These are phyloP conservation scores for Mnemiopsis leidyi DNA, from an alignment of 37 sponge, comb jelly and placozoan species.

Conservation along the genomic window DNA sequence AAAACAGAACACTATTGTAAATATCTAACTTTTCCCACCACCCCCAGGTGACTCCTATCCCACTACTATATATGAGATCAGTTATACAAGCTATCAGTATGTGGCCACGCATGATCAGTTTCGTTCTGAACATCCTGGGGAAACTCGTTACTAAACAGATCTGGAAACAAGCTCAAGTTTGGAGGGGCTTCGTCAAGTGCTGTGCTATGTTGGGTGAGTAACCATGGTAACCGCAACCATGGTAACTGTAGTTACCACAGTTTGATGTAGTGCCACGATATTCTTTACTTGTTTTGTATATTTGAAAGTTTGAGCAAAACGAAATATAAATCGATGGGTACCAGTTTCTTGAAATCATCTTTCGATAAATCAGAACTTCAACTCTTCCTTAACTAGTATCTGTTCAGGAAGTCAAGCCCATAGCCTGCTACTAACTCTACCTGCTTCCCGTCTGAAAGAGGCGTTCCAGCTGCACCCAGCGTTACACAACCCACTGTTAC, in stretches of 20 bases:
- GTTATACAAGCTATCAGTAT: constrained; percentile 86
- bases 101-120: constrained; percentile 79
- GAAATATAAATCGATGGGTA: too few species aligned
- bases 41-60: constrained; percentile 77
- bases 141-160: constrained; percentile 90
- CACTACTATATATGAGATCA: constrained; percentile 95
- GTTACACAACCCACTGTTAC: constrained; percentile 33
- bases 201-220: constrained; percentile 72
- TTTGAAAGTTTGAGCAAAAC: too few species aligned
- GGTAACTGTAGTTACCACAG: too few species aligned
- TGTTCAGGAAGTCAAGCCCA: constrained; percentile 38
- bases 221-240: too few species aligned
- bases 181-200: constrained; percentile 98
- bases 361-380: too few species aligned
- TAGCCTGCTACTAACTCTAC: neutral
- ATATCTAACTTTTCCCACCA: too few species aligned
- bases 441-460: constrained; percentile 33
- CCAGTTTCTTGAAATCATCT: too few species aligned
- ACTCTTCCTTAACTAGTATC: too few species aligned
- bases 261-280: too few species aligned
- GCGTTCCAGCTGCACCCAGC: constrained; percentile 61
- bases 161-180: constrained; percentile 92
- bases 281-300: too few species aligned
- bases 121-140: constrained; percentile 83
- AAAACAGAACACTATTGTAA: too few species aligned